Conservation (phyloP, 1,140 invertebrate species). For the Melitaea cinxia region DNA sequence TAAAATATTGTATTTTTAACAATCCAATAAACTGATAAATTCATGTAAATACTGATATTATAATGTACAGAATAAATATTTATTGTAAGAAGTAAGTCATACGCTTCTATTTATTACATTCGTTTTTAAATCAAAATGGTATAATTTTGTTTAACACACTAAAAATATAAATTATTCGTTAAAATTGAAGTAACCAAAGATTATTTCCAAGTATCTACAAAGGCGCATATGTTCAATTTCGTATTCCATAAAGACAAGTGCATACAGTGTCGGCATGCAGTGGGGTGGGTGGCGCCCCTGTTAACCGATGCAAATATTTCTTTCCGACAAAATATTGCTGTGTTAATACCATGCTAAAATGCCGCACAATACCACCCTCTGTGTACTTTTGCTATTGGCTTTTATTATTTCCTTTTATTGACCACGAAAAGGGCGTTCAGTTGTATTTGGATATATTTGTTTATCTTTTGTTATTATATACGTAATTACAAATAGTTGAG, state of each 20-base stretch:
- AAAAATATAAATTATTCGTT: no score
- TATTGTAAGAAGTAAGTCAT: no score
- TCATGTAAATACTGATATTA: no score
- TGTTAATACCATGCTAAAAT: conserved; percentile 74
- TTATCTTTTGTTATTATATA: not conserved
- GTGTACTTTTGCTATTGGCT: conserved; percentile 63
- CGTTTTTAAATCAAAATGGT: no score
- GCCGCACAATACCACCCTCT: conserved; percentile 56
- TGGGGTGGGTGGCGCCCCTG: conserved; percentile 43
- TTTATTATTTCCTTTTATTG: conserved; percentile 73
- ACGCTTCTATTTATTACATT: no score
- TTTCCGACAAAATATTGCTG: conserved; percentile 72
- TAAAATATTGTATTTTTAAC: no score
- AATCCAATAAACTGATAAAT: no score
- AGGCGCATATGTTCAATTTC: conserved; percentile 33
- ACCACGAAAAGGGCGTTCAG: conserved; percentile 53
- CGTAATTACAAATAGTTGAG: not conserved
- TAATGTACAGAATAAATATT: no score
- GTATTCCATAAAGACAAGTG: conserved; percentile 52
- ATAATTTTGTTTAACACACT: no score
- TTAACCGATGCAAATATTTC: conserved; percentile 67
- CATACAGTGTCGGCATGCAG: conserved; percentile 61
- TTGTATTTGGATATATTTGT: conserved; percentile 40
- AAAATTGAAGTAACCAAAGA: not conserved
- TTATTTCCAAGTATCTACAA: conserved; percentile 11